Evolutionary conservation across 2,797 vertebrate genomes (phyloP).

Genomic region (Sebastes minor): DNA sequence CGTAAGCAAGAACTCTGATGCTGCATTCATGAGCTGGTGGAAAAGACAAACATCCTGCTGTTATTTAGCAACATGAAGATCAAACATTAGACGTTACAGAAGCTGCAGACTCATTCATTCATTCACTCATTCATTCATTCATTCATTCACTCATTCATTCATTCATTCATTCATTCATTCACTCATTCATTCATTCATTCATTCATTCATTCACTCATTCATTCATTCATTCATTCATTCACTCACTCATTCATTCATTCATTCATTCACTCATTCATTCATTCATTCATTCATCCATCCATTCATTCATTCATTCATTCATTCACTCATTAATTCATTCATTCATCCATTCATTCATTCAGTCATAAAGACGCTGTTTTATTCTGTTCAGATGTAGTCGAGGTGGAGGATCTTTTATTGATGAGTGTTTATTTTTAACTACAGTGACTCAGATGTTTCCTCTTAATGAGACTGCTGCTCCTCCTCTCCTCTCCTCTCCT

Average conservation of each 20-base stretch:
- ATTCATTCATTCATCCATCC: not conserved
- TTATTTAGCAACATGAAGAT: not conserved
- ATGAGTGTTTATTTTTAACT: conserved; percentile 25
- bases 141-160: not conserved
- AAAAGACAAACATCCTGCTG: too few species aligned
- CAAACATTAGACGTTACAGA: not conserved
- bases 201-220: too few species aligned
- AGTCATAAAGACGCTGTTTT: not conserved
- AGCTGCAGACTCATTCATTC: not conserved
- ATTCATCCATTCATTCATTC: not conserved
- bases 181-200: too few species aligned
- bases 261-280: too few species aligned
- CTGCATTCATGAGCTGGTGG: not conserved
- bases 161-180: not conserved
- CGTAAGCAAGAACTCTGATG: not conserved
- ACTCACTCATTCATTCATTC: too few species aligned
- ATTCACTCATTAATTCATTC: too few species aligned
- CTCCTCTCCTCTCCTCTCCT: not conserved
- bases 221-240: too few species aligned
- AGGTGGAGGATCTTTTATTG: conserved; percentile 7
- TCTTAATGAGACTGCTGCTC: not conserved
- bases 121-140: not conserved
- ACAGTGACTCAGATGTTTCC: conserved; percentile 32
- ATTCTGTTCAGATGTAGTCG: not conserved
- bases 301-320: too few species aligned